Evolutionary conservation across 2,797 vertebrate species (phyloP).

Genomic region (Centropyge bicolor): DNA sequence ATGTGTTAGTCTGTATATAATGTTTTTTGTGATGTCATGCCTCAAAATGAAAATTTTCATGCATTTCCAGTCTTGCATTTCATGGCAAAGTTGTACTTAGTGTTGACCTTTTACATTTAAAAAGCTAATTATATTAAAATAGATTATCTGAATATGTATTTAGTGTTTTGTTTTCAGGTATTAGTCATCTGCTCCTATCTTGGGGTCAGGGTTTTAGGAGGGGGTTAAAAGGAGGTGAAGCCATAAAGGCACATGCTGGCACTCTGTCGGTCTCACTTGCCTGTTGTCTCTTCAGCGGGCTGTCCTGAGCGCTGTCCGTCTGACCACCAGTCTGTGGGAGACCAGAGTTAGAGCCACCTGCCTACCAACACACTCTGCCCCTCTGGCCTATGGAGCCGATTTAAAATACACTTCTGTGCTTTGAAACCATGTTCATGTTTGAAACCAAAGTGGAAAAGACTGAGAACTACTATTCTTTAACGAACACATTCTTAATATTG

Average conservation of each 20-base stretch:
- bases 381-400: constrained; percentile 4
- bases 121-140: background rate
- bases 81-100: background rate
- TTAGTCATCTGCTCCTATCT: constrained; percentile 13
- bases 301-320: constrained; percentile 85
- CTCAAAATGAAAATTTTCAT: constrained; percentile 53
- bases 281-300: constrained; percentile 87
- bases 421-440: constrained; percentile 12
- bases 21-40: constrained; percentile 39
- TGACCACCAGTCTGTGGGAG: constrained; percentile 84
- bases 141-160: constrained; percentile 5
- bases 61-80: constrained; percentile 33
- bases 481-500: background rate
- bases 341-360: constrained; percentile 84
- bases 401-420: constrained; percentile 13
- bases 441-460: constrained; percentile 17
- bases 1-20: background rate
- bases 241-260: constrained; percentile 74
- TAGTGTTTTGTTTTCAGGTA: background rate
- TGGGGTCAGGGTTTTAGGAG: constrained; percentile 26
- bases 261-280: constrained; percentile 85
- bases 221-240: constrained; percentile 36
- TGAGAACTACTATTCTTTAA: background rate
- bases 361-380: constrained; percentile 55
- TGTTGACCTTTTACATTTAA: background rate